Percentiles rank a stretch among this genome's conserved stretches.
Conservation (phyloP, 1,140 invertebrate genomes). For the Pogonomyrmex barbatus region DNA sequence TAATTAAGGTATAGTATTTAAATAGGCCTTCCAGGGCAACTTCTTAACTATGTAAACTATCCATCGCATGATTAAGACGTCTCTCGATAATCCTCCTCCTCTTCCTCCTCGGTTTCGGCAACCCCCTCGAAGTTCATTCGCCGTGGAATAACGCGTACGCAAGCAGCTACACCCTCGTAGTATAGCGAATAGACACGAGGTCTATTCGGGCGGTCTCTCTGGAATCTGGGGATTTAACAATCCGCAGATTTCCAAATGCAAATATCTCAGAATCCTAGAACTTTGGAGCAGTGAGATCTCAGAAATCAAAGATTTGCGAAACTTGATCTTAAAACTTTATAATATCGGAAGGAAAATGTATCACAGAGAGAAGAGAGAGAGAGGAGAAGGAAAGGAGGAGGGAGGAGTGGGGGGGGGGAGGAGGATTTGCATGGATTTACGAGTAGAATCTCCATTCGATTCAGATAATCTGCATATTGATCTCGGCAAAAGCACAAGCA, state of each 20-base stretch:
- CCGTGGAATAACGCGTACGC: slow-evolving; percentile 46
- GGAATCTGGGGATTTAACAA: slow-evolving; percentile 35
- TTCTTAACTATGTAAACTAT: slow-evolving; percentile 80
- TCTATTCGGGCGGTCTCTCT: slow-evolving; percentile 15
- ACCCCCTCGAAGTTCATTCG: slow-evolving; percentile 43
- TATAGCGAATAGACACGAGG: slow-evolving; percentile 27
- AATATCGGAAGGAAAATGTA: slow-evolving; percentile 22
- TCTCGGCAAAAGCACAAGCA: not conserved
- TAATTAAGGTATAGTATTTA: slow-evolving; percentile 61
- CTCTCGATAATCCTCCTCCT: slow-evolving; percentile 61
- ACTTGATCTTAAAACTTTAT: slow-evolving; percentile 26
- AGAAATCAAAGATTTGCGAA: slow-evolving; percentile 40
- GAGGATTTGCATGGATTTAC: not conserved
- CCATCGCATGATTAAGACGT: slow-evolving; percentile 74
- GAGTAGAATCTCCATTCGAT: not conserved
- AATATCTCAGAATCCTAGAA: slow-evolving; percentile 33
- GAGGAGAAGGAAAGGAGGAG: too few relatives aligned
- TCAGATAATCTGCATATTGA: slow-evolving; percentile 5
- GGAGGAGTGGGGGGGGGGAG: too few relatives aligned
- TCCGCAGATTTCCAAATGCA: slow-evolving; percentile 41
- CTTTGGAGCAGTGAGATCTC: slow-evolving; percentile 16
- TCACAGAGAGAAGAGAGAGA: not conserved
- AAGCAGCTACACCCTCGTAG: not conserved
- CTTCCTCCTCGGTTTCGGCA: slow-evolving; percentile 28
- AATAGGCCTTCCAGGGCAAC: slow-evolving; percentile 54